A percentile compares a stretch with the other conserved stretches of the same genome.
phyloP scores from a whole-genome alignment of 1,140 invertebrate species.

The Galendromus occidentalis region DNA sequence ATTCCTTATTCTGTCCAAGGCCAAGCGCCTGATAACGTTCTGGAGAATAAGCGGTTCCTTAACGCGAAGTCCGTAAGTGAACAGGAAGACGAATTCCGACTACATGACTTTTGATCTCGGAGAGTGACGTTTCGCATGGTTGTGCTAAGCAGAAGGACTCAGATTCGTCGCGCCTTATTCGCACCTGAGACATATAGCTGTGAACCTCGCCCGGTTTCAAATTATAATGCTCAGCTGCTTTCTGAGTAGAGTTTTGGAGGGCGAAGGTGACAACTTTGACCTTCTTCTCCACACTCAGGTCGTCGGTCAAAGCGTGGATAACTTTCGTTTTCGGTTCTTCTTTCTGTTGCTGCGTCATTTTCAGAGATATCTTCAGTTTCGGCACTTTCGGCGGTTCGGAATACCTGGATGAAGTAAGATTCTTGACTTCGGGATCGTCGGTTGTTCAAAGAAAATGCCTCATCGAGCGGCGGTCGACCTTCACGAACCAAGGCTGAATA shows the following conservation, averaged over 20 bases:
- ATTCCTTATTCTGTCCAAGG: background rate
- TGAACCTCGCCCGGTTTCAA: background rate
- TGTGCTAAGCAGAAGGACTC: too few relatives aligned
- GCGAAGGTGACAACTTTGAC: conserved; percentile 1
- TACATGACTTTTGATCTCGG: too few relatives aligned
- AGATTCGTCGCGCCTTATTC: background rate
- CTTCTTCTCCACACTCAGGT: conserved; percentile 2
- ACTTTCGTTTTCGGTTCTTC: background rate
- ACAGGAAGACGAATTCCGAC: too few relatives aligned
- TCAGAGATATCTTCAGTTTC: conserved; percentile 8
- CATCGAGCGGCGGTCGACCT: too few relatives aligned
- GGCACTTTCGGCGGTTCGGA: conserved; percentile 9
- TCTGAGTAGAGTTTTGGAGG: conserved; percentile 1
- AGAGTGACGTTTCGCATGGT: too few relatives aligned
- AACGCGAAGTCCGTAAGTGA: too few relatives aligned
- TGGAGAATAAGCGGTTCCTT: background rate
- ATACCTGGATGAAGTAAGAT: background rate
- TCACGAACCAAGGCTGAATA: too few relatives aligned
- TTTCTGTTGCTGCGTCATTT: background rate
- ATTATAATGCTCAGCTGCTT: conserved; percentile 5
- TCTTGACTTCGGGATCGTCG: too few relatives aligned
- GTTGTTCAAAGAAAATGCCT: too few relatives aligned
- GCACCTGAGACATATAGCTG: conserved; percentile 7
- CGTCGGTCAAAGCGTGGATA: background rate
- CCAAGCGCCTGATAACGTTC: background rate